Evolutionary conservation across 2,113 vertebrate genomes (phyloP).

Genomic region (Diphyllodes magnificus): DNA sequence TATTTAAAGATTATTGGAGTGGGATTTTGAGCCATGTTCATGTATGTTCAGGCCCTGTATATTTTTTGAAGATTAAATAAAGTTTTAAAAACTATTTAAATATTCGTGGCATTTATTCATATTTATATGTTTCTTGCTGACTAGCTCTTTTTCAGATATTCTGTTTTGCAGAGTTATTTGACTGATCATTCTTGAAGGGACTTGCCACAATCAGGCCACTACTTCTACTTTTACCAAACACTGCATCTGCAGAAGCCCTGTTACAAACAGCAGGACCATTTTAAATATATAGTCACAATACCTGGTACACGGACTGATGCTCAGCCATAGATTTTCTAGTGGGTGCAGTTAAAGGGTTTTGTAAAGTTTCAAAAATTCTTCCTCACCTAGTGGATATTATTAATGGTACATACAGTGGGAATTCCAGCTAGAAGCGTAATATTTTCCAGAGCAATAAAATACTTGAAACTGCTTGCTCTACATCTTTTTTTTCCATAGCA

Average conservation of each 20-base stretch:
- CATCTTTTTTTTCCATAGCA: background rate
- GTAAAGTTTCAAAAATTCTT: conserved; percentile 27
- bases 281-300: background rate
- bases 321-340: background rate
- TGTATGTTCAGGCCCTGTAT: background rate
- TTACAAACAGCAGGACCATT: background rate
- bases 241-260: background rate
- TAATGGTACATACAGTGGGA: background rate
- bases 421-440: background rate
- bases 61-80: conserved; percentile 17
- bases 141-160: background rate
- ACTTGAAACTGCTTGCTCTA: background rate
- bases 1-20: background rate
- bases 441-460: conserved; percentile 45
- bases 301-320: accelerated
- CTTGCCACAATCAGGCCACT: background rate
- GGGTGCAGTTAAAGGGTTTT: background rate
- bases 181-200: background rate
- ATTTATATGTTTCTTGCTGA: background rate
- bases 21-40: background rate
- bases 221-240: background rate
- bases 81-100: background rate
- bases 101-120: conserved; percentile 7
- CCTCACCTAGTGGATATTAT: background rate
- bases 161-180: background rate